Percentiles rank a stretch among this genome's conserved stretches.
phyloP scores from a whole-genome alignment of 2,888 invertebrate species.

The Rhopalosiphum nymphaeae region DNA sequence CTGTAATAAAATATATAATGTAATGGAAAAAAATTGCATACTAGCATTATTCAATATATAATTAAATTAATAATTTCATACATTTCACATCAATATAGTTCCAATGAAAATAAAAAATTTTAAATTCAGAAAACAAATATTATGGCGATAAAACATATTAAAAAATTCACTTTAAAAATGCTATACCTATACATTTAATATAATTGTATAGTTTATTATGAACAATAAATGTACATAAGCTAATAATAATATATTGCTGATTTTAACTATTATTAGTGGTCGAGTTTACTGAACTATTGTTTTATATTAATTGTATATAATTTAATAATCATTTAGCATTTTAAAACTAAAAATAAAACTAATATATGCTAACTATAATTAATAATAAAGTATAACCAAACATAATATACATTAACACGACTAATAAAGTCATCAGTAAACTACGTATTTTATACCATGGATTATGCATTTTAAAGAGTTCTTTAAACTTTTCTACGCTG shows the following conservation, averaged over 20 bases:
- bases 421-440: conserved; percentile 10
- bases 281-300: neutral
- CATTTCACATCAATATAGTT: neutral
- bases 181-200: neutral
- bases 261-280: neutral
- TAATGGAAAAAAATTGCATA: neutral
- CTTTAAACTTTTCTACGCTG: neutral
- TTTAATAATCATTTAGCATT: neutral
- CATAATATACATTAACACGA: neutral
- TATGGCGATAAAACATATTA: neutral
- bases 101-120: neutral
- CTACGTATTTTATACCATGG: neutral
- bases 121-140: neutral
- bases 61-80: neutral
- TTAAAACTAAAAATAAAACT: neutral
- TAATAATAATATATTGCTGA: neutral
- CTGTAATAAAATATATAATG: neutral
- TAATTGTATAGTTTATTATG: neutral
- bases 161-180: neutral
- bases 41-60: neutral
- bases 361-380: neutral
- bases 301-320: neutral
- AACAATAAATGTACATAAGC: neutral
- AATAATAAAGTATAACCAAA: neutral
- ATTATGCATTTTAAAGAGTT: conserved; percentile 26